Evolutionary conservation across 2,888 invertebrate genomes (phyloP).

Genomic region (Zeuzera pyrina): DNA sequence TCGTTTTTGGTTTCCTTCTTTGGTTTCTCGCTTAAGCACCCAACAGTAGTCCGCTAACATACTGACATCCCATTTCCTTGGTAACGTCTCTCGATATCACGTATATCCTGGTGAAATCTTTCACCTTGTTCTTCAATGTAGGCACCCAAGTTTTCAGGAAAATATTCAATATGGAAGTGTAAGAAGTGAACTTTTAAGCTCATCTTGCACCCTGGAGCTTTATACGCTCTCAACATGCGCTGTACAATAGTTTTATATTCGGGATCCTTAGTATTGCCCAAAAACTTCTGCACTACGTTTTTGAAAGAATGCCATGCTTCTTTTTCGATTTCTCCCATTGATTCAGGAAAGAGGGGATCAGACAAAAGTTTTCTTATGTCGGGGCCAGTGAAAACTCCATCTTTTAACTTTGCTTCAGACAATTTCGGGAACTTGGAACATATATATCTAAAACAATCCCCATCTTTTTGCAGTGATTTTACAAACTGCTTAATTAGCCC

Average conservation of each 20-base stretch:
- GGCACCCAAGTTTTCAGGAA: constrained; percentile 32
- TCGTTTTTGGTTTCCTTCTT: too few relatives aligned
- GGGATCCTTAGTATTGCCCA: neutral
- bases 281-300: neutral
- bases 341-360: neutral
- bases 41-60: constrained; percentile 34
- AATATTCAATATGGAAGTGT: constrained; percentile 29
- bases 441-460: constrained; percentile 3
- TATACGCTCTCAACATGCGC: neutral
- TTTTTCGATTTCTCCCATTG: neutral
- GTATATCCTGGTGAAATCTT: constrained; percentile 35
- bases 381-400: neutral
- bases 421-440: constrained; percentile 8
- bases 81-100: constrained; percentile 29
- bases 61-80: constrained; percentile 26
- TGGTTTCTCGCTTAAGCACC: constrained; percentile 12
- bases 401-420: neutral
- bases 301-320: neutral
- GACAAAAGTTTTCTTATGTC: neutral
- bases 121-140: constrained; percentile 34
- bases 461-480: constrained; percentile 9
- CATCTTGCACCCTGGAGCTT: constrained; percentile 18
- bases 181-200: constrained; percentile 32
- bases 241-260: neutral
- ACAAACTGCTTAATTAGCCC: constrained; percentile 7